Base-by-base conservation (phyloP, 2,797 vertebrate species). In the Sebastes miniatus region DNA sequence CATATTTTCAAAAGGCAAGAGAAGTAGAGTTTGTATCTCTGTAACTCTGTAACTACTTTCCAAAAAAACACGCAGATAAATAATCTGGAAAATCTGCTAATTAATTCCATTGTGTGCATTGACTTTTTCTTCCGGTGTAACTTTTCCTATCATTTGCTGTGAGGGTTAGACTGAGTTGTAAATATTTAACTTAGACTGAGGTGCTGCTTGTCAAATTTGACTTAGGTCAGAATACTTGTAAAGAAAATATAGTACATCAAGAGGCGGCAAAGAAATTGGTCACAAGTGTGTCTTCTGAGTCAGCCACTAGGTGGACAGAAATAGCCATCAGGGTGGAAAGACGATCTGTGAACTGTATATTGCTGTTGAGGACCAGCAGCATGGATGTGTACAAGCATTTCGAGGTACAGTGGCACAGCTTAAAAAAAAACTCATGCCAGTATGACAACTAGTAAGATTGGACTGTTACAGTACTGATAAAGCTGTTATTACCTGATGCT, bases 151-250 rank as follows among this genome's bases (percentile, higher is more conserved):
- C 32, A 24, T 84, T 86, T 73, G 56, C 69, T 73, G 16, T 79
- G 69, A 79, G 57, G 47, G 57, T 25, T 68, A 61, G 77, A 76
- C 65, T 29, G 34, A 73, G 68, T 54, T 81, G 87, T 90, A 6
- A 91, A 92, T 93, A 72, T 90, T 87, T 91, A 90, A 90, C 81
- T 77, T 2, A 3, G 34, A 43, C 57, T 70, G 12, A 69, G 74
- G 76, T 34, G 36, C 25, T 74, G 81, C 63, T 78, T 34, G 88
- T 87, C 88, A 83, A 80, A 88, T 80, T 88, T 76, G 77, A 88
- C 36, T 79, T 65, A 75, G 69, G 64, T 79, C 54, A 79, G 66
- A 63, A 77, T 66, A 18, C 29, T 47, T 69, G 62, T 76, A n/a
- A 74, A 64, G 73, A 64, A 86, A 70, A 82, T 69, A 69, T 36